These are phyloP conservation scores for Polypedilum pembai DNA, from an alignment of 1,140 invertebrate genomes.

Conservation along the genomic window DNA sequence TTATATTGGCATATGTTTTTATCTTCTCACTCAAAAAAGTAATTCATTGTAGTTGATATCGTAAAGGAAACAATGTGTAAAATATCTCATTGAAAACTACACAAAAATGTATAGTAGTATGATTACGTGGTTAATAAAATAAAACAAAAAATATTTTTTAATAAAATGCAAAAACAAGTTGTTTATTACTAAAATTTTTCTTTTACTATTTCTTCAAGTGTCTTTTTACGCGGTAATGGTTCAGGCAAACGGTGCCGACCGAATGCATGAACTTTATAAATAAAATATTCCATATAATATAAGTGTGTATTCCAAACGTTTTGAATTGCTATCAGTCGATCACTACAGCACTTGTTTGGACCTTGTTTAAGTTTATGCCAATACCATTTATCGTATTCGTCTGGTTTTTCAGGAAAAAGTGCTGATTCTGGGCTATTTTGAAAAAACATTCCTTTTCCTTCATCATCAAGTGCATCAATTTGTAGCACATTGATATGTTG, in stretches of 20 bases:
- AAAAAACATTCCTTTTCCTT: constrained; percentile 70
- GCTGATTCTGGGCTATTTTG: constrained; percentile 74
- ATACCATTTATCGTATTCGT: constrained; percentile 64
- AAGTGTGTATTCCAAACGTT: constrained; percentile 75
- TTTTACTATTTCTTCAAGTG: neutral
- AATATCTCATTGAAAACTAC: too few relatives aligned
- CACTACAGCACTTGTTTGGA: constrained; percentile 62
- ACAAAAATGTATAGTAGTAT: neutral
- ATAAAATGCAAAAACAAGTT: neutral
- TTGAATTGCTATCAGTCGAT: constrained; percentile 79
- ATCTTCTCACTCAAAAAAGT: too few relatives aligned
- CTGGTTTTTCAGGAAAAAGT: constrained; percentile 55
- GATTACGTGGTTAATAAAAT: neutral
- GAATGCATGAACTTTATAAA: constrained; percentile 77
- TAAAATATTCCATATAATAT: constrained; percentile 78
- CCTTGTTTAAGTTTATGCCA: constrained; percentile 73
- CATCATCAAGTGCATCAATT: constrained; percentile 60
- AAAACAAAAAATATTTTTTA: neutral
- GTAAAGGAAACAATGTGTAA: too few relatives aligned
- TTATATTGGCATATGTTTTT: too few relatives aligned
- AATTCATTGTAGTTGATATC: too few relatives aligned
- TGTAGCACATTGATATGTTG: constrained; percentile 60
- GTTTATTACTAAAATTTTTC: neutral
- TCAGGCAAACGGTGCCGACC: constrained; percentile 40
- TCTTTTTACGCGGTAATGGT: neutral